Conservation (phyloP, 2,797 vertebrate genomes). For the Falco naumanni region DNA sequence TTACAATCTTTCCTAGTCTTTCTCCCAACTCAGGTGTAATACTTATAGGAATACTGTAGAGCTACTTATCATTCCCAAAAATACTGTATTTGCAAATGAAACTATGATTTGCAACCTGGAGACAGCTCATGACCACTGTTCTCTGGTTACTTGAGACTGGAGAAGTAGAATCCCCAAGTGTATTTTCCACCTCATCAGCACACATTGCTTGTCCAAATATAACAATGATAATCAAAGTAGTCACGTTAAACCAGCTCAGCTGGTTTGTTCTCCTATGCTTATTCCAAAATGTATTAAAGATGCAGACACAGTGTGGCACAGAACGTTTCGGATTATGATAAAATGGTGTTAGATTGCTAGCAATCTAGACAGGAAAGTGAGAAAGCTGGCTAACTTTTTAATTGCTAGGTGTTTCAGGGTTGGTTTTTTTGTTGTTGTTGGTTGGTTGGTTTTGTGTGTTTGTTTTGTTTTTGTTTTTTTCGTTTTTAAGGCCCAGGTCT, state of each 20-base stretch:
- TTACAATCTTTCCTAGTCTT: neutral
- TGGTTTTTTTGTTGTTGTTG: too few species aligned
- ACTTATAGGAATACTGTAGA: neutral
- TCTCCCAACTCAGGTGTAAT: neutral
- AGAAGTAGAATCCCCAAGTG: neutral
- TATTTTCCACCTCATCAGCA: neutral
- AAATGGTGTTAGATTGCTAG: neutral
- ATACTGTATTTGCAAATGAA: neutral
- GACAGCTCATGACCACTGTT: neutral
- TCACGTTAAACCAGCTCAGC: neutral
- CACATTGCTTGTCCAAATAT: neutral
- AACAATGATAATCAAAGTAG: neutral
- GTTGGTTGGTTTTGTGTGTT: too few species aligned
- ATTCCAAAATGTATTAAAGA: neutral
- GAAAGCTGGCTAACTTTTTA: neutral
- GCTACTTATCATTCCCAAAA: neutral
- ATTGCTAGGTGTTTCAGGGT: neutral
- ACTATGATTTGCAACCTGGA: neutral
- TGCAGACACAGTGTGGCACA: neutral
- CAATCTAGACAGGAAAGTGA: neutral
- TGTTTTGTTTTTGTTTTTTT: neutral
- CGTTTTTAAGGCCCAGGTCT: neutral
- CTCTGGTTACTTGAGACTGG: neutral
- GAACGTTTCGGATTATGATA: neutral
- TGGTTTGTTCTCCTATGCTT: neutral